These are phyloP conservation scores for Erebia ligea DNA, from an alignment of 2,888 invertebrate species.

Conservation along the genomic window DNA sequence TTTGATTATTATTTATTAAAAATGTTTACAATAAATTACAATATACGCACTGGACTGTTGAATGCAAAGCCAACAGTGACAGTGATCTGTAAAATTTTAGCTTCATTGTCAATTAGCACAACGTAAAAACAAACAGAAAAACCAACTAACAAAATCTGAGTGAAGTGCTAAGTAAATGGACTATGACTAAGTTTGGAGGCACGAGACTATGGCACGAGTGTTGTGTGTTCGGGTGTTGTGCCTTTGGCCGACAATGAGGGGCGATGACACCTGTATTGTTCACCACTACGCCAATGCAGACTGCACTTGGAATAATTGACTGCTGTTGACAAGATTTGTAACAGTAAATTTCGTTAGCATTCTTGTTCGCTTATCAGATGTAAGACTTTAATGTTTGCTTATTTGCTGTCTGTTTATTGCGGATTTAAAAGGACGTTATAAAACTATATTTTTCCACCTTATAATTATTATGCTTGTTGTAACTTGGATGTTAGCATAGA, in stretches of 20 bases:
- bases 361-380: slow-evolving; percentile 24
- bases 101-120: background rate
- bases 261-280: slow-evolving; percentile 57
- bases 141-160: slow-evolving; percentile 19
- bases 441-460: slow-evolving; percentile 23
- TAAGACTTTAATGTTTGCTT: slow-evolving; percentile 14
- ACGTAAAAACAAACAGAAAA: background rate
- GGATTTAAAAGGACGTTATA: slow-evolving; percentile 16
- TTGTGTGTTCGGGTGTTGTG: slow-evolving; percentile 54
- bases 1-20: no score
- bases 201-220: no score
- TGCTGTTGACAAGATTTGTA: slow-evolving; percentile 30
- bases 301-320: slow-evolving; percentile 37
- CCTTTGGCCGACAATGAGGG: slow-evolving; percentile 48
- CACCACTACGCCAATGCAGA: slow-evolving; percentile 28
- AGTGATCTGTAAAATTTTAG: background rate
- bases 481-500: background rate
- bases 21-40: no score
- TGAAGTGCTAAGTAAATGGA: slow-evolving; percentile 32
- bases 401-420: slow-evolving; percentile 12
- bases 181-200: slow-evolving; percentile 55
- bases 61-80: background rate
- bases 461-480: background rate
- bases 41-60: background rate
- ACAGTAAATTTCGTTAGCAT: slow-evolving; percentile 29